These are phyloP conservation scores for Catostomus latipinnis DNA, from an alignment of 2,797 vertebrate genomes.

Conservation along the genomic window DNA sequence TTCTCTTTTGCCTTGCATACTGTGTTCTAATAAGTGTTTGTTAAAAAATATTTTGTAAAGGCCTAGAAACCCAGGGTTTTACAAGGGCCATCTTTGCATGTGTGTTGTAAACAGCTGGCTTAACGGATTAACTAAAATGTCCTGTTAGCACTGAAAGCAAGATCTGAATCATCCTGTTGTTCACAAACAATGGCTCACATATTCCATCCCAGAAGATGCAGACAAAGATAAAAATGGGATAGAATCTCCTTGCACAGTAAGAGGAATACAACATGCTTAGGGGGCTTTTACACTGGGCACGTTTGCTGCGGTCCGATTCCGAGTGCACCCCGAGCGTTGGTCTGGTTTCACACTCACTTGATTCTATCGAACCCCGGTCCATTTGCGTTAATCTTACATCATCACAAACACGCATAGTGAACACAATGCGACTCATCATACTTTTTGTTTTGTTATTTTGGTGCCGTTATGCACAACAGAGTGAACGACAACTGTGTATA, in stretches of 20 bases:
- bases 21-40: not conserved
- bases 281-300: no score
- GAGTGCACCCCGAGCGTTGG: no score
- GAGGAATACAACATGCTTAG: not conserved
- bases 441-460: no score
- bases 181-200: conserved; percentile 4
- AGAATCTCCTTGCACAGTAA: not conserved
- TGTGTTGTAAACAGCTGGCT: conserved; percentile 3
- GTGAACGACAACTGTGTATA: no score
- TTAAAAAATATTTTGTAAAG: not conserved
- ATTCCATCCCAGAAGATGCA: not conserved
- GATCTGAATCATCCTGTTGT: not conserved
- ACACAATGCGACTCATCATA: no score
- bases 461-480: no score
- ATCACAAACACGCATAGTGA: no score
- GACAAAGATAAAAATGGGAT: not conserved
- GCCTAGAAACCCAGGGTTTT: not conserved
- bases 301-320: no score
- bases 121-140: not conserved
- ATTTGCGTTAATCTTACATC: no score
- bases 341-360: no score
- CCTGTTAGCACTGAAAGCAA: not conserved
- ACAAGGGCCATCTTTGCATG: not conserved
- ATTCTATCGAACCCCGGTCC: no score
- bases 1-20: not conserved